A percentile compares a stretch with the other conserved stretches of the same genome.
These are phyloP conservation scores for Papilio polyxenes DNA, from an alignment of 1,140 invertebrate species.

Conservation along the genomic window DNA sequence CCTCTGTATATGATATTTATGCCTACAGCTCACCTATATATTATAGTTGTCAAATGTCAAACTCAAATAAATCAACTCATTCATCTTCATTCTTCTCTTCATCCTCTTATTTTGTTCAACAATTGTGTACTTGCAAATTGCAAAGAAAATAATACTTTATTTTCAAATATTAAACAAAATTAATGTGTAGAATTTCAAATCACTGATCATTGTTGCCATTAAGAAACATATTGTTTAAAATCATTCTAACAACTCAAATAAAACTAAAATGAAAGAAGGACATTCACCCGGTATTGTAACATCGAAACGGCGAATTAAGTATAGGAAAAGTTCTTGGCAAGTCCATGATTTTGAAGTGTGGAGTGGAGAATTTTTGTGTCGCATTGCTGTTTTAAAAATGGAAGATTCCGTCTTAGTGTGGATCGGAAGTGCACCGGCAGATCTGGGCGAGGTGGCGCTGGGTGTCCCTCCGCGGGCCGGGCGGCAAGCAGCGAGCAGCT, in stretches of 20 bases:
- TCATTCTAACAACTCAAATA: background rate
- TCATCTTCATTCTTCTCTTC: too few species aligned
- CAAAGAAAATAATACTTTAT: too few species aligned
- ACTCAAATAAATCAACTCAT: too few species aligned
- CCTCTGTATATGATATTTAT: too few species aligned
- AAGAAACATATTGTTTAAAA: background rate
- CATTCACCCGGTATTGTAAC: constrained; percentile 39
- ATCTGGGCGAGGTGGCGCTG: constrained; percentile 48
- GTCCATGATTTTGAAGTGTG: constrained; percentile 57
- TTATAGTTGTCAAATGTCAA: too few species aligned
- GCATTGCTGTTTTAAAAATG: constrained; percentile 51
- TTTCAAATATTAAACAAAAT: background rate
- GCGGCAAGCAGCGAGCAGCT: constrained; percentile 42
- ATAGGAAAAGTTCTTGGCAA: constrained; percentile 53
- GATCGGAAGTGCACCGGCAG: constrained; percentile 51
- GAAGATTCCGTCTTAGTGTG: constrained; percentile 50
- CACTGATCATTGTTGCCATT: background rate
- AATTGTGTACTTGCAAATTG: too few species aligned
- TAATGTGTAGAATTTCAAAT: background rate
- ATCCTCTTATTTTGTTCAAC: too few species aligned
- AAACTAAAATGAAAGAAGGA: constrained; percentile 26
- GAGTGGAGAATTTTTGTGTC: constrained; percentile 51
- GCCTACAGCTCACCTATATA: too few species aligned
- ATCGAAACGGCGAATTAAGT: constrained; percentile 50
- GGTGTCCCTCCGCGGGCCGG: constrained; percentile 45